Base-by-base conservation (phyloP, 2,797 vertebrate species). In the Austrolebias charrua region DNA sequence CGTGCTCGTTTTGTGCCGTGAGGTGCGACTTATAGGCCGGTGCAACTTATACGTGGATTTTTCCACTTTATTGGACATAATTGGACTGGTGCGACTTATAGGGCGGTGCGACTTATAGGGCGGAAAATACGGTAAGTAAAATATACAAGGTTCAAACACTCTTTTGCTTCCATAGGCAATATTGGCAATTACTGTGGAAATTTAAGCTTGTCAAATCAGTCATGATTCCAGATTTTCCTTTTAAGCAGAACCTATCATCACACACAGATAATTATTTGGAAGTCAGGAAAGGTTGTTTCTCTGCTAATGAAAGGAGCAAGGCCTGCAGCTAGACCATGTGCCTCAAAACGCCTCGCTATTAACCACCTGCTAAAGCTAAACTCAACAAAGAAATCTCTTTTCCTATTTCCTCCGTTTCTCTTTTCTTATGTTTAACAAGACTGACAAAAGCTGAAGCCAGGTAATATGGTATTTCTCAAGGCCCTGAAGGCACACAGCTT, bases 361-460 rank as follows among this genome's bases (percentile, higher is more conserved):
- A 69, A 71, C 40, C 62, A 53, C 33, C 51, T 63, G 63, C 56
- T 20, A 60, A 38, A 24, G 63, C 68, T 68, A 53, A 82, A 75
- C 62, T 66, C 69, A 63, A 73, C 65, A 76, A 78, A 80, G 48
- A 63, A 63, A 58, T 45, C 28, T 52, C 66, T 44, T 49, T 68
- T 46, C 9, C 38, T n/a, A 7, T 60, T 63, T 52, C 67, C 69
- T 63, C 55, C 57, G 33, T 68, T 56, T 74, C 57, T 65, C 35
- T 74, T 77, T 77, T 66, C 53, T 78, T 69, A 50, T 19, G 71
- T 71, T 84, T 90, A 82, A 87, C 79, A 76, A 83, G 79, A 48
- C 62, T 16, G 12, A 50, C 50, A 40, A 58, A 74, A 68, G 63
- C 80, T 73, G 48, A 81, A 78, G 66, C 70, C 75, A 89, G 79